phyloP scores from a whole-genome alignment of 2,797 vertebrate genomes.

The Lacerta agilis region DNA sequence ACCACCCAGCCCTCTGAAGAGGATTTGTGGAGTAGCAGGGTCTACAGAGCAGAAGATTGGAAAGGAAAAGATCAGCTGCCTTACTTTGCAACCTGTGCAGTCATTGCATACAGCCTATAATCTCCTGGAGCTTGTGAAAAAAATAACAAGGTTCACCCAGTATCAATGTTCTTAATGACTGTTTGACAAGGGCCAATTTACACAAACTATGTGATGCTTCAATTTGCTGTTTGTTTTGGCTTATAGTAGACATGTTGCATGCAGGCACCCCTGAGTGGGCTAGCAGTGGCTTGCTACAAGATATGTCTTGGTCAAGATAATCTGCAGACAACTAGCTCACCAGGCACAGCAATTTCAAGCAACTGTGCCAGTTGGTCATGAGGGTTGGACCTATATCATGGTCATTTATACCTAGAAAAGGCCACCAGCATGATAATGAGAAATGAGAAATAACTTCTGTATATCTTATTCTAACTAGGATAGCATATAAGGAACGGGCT shows the following conservation, averaged over 20 bases:
- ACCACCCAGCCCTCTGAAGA: too few species aligned
- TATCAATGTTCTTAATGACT: background rate
- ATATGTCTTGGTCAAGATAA: background rate
- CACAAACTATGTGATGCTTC: background rate
- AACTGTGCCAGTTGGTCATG: background rate
- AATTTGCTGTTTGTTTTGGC: background rate
- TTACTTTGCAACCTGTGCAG: too few species aligned
- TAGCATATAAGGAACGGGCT: too few species aligned
- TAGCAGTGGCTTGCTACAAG: background rate
- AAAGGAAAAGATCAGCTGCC: too few species aligned
- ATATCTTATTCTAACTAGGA: too few species aligned
- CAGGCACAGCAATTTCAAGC: background rate
- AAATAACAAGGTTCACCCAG: conserved; percentile 10
- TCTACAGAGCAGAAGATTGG: too few species aligned
- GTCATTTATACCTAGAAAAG: background rate
- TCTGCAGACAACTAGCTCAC: background rate
- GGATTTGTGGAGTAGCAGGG: too few species aligned
- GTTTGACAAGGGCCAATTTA: background rate
- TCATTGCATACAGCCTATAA: too few species aligned
- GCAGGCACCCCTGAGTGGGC: background rate
- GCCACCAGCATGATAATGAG: too few species aligned
- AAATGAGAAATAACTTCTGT: too few species aligned
- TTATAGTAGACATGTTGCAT: background rate
- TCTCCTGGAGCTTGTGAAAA: background rate
- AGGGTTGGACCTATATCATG: background rate